Evolutionary conservation across 2,888 invertebrate species (phyloP).

Genomic region (Acleris sparsana): DNA sequence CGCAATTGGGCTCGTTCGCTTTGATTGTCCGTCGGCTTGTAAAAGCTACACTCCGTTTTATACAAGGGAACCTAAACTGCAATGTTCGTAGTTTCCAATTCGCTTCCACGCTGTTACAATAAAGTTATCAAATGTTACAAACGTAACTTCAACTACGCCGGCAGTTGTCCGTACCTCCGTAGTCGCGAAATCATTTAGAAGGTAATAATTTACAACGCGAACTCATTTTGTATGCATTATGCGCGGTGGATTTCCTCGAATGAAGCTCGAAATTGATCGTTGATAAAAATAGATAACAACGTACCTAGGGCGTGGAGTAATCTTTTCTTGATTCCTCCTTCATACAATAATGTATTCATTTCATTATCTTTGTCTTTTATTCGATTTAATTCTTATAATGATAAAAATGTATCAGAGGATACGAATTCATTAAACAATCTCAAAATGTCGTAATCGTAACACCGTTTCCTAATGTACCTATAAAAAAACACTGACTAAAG

Average conservation of each 20-base stretch:
- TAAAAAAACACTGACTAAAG: conserved; percentile 15
- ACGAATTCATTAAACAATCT: too few species aligned
- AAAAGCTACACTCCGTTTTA: conserved; percentile 58
- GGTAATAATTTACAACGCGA: conserved; percentile 52
- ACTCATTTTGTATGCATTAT: conserved; percentile 47
- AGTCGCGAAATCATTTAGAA: conserved; percentile 38
- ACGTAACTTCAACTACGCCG: conserved; percentile 37
- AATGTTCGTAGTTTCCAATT: conserved; percentile 46
- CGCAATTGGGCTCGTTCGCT: conserved; percentile 70
- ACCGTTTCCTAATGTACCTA: background rate
- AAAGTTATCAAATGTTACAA: conserved; percentile 41
- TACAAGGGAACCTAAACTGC: conserved; percentile 36
- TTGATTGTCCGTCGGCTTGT: conserved; percentile 71
- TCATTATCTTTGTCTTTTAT: too few species aligned
- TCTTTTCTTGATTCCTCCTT: background rate
- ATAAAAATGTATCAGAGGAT: too few species aligned
- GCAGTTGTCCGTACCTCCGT: conserved; percentile 40
- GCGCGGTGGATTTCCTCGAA: conserved; percentile 51
- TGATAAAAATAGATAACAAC: conserved; percentile 2
- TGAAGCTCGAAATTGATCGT: conserved; percentile 47
- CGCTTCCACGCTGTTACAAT: conserved; percentile 34
- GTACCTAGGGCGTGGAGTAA: background rate
- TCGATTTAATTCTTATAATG: too few species aligned
- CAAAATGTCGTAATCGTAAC: too few species aligned
- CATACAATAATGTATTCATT: background rate